A percentile compares a stretch with the other conserved stretches of the same genome.
Conservation (phyloP, 2,888 invertebrate genomes). For the Patella caerulea region DNA sequence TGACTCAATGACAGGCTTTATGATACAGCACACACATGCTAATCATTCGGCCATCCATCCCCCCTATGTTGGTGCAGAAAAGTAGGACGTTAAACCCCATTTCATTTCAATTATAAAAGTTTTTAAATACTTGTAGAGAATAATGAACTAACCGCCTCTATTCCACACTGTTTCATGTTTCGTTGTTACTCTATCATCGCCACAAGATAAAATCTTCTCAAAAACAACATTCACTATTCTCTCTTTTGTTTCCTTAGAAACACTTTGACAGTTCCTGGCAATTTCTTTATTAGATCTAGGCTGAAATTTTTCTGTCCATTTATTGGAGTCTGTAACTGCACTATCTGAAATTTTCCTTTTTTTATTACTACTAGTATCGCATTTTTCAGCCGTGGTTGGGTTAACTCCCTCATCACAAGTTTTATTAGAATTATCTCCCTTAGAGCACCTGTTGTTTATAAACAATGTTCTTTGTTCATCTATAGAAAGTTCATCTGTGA, state of each 20-base stretch:
- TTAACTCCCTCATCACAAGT: slow-evolving; percentile 10
- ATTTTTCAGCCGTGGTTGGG: background rate
- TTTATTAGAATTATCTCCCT: background rate
- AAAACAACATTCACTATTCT: slow-evolving; percentile 79
- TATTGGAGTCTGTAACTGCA: no score
- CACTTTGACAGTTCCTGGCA: slow-evolving; percentile 88
- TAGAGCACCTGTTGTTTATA: slow-evolving; percentile 45
- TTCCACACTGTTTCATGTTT: slow-evolving; percentile 58
- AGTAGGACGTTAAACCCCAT: no score
- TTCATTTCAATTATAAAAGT: no score
- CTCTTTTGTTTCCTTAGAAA: slow-evolving; percentile 79
- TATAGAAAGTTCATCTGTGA: slow-evolving; percentile 39
- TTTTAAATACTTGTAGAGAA: no score
- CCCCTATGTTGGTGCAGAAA: no score
- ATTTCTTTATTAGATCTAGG: slow-evolving; percentile 76
- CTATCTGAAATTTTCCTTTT: background rate
- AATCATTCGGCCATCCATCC: no score
- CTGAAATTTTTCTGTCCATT: slow-evolving; percentile 57
- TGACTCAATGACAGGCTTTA: no score
- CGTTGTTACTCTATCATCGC: slow-evolving; percentile 30
- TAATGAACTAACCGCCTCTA: slow-evolving; percentile 59
- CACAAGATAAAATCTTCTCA: slow-evolving; percentile 74
- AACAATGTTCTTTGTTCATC: slow-evolving; percentile 51
- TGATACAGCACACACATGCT: no score
- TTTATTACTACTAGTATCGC: slow-evolving; percentile 5